phyloP scores from a whole-genome alignment of 2,797 vertebrate species.

The Sebastes matsubarae region DNA sequence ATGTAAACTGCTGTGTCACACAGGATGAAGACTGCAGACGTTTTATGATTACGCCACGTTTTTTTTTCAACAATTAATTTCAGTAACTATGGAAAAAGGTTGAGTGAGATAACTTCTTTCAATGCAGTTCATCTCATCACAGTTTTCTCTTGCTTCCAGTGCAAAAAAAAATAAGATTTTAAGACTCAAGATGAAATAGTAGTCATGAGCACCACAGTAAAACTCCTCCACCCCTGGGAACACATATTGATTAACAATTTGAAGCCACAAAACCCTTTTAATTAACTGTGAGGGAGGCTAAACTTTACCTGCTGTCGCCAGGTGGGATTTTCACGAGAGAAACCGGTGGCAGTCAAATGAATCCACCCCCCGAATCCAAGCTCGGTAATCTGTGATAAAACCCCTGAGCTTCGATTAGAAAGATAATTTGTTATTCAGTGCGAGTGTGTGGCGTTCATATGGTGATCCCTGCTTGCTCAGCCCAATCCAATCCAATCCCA shows the following conservation, averaged over 20 bases:
- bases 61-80: background rate
- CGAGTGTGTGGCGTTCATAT: background rate
- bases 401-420: background rate
- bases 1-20: background rate
- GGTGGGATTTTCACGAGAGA: constrained; percentile 29
- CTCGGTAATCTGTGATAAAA: constrained; percentile 11
- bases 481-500: constrained; percentile 35
- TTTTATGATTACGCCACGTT: background rate
- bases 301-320: constrained; percentile 14
- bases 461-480: background rate
- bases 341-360: background rate
- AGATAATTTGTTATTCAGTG: constrained; percentile 22
- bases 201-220: background rate
- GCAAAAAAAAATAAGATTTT: background rate
- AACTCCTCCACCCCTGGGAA: background rate
- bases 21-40: background rate
- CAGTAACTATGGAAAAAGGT: background rate
- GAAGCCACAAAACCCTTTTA: background rate
- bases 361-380: background rate
- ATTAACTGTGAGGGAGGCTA: background rate
- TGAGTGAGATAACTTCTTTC: background rate
- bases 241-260: background rate
- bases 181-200: background rate
- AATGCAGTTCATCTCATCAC: background rate
- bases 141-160: background rate